Percentiles rank a stretch among this genome's conserved stretches.
These are phyloP conservation scores for Theonella swinhoei DNA, from an alignment of 37 sponge, comb jelly and placozoan genomes.

Conservation along the genomic window DNA sequence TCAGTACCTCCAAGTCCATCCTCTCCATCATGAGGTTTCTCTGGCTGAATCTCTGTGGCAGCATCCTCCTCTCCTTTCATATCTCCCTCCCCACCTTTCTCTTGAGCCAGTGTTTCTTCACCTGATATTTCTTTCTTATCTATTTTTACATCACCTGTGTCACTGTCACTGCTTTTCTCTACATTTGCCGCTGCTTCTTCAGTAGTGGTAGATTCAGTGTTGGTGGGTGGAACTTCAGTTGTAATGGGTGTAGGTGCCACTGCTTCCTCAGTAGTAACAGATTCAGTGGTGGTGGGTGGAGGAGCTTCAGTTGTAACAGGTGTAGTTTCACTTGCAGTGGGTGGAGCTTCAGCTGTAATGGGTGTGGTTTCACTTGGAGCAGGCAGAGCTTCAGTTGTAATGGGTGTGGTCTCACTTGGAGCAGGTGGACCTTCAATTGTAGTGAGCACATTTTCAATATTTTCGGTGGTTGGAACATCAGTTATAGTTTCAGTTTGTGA, in stretches of 20 bases:
- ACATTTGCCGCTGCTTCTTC: no score
- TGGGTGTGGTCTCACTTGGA: background rate
- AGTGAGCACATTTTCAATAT: background rate
- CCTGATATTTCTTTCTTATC: no score
- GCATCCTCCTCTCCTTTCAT: no score
- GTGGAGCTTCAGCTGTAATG: background rate
- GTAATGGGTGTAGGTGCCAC: background rate
- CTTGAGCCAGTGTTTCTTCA: no score
- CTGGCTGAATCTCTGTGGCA: no score
- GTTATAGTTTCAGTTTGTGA: background rate
- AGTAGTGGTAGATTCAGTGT: conserved; percentile 3
- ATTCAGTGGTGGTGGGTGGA: background rate
- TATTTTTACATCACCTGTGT: no score
- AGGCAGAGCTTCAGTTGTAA: background rate
- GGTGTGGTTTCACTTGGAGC: background rate
- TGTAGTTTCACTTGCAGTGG: background rate
- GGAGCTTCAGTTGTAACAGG: conserved; percentile 3
- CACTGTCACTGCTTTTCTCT: no score
- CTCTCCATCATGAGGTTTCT: no score
- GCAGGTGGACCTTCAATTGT: background rate
- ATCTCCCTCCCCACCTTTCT: no score
- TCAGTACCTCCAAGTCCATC: no score
- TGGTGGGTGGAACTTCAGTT: background rate
- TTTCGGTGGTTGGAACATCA: background rate
- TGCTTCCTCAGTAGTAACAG: background rate